A percentile compares a stretch with the other conserved stretches of the same genome.
phyloP scores from a whole-genome alignment of 2,113 vertebrate genomes.

The Lepidothrix coronata region DNA sequence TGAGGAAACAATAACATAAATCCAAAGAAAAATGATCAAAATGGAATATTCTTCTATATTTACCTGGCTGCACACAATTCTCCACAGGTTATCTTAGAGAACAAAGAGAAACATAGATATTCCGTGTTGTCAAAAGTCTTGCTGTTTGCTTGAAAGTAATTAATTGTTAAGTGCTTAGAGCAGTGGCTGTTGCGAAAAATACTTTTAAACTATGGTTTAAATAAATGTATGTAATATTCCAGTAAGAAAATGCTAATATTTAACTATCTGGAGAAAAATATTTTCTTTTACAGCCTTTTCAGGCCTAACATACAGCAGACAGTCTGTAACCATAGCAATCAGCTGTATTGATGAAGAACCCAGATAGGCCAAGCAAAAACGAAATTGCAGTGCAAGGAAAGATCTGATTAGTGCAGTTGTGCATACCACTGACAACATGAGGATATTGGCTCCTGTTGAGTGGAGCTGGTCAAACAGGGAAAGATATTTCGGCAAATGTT shows the following conservation, averaged over 20 bases:
- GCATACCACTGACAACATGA: neutral
- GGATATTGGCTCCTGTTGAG: neutral
- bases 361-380: conserved; percentile 7
- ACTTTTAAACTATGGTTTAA: neutral
- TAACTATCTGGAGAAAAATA: neutral
- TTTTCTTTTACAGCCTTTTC: neutral
- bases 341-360: neutral
- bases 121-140: neutral
- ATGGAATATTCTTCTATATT: neutral
- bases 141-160: neutral
- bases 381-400: neutral
- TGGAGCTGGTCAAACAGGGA: neutral
- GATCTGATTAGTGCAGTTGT: neutral
- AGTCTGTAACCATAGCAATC: conserved; percentile 35
- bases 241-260: neutral
- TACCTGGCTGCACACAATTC: neutral
- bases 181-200: neutral
- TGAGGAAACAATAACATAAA: neutral
- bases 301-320: neutral
- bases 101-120: neutral
- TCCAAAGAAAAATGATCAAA: neutral
- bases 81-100: neutral
- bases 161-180: neutral
- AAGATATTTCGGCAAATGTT: neutral
- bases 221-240: neutral